Conservation (phyloP, 2,888 invertebrate genomes). For the Yponomeuta evonymella region DNA sequence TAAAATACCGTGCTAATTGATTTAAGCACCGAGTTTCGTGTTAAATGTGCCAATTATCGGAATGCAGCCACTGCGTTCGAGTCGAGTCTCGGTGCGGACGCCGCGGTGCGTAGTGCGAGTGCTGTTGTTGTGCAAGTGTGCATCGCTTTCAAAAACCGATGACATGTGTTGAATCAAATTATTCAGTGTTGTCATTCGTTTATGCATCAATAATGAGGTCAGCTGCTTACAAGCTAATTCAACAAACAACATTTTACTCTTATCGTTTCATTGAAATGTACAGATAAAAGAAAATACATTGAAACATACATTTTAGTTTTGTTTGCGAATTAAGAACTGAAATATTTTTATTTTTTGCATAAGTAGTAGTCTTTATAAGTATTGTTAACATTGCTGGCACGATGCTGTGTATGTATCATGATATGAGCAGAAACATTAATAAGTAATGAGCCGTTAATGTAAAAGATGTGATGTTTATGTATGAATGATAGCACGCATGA, state of each 20-base stretch:
- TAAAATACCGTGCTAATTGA: constrained; percentile 1
- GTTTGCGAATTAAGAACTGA: not conserved
- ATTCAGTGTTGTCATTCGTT: not conserved
- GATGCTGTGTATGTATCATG: not conserved
- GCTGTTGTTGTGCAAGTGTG: constrained; percentile 3
- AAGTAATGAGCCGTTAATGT: not conserved
- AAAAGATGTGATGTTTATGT: constrained; percentile 1
- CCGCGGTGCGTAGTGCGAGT: not conserved
- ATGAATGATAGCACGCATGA: constrained; percentile 14
- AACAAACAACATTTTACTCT: not conserved
- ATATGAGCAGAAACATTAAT: not conserved
- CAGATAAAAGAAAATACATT: not conserved
- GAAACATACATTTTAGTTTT: not conserved
- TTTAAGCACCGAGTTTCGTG: not conserved
- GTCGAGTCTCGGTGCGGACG: not conserved
- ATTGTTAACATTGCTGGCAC: not conserved
- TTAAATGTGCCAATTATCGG: constrained; percentile 19
- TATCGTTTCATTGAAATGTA: not conserved
- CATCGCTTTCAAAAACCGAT: constrained; percentile 9
- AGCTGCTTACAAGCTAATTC: not conserved
- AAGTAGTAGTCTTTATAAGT: not conserved
- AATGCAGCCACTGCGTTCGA: constrained; percentile 30
- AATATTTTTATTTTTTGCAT: not conserved
- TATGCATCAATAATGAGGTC: not conserved
- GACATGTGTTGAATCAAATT: constrained; percentile 3